Conservation (phyloP, 2,888 invertebrate genomes). For the Trisateles emortualis region DNA sequence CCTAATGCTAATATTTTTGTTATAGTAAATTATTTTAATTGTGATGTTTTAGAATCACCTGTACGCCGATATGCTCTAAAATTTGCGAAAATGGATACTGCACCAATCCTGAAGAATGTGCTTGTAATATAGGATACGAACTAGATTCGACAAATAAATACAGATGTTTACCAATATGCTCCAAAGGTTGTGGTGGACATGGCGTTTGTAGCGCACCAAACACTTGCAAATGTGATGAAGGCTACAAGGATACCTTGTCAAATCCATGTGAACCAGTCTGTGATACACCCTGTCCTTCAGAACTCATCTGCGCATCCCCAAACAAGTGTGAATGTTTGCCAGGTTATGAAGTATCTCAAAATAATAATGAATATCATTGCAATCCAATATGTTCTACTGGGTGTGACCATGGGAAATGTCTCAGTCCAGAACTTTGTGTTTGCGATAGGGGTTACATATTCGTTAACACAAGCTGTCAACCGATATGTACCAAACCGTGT, state of each 20-base stretch:
- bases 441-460: too few relatives aligned
- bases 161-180: slow-evolving; percentile 21
- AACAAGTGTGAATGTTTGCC: slow-evolving; percentile 25
- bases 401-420: slow-evolving; percentile 24
- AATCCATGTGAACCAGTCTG: background rate
- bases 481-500: slow-evolving; percentile 14
- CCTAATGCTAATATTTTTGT: too few relatives aligned
- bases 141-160: background rate
- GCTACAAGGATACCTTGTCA: background rate
- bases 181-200: slow-evolving; percentile 16
- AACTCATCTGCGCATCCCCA: slow-evolving; percentile 26
- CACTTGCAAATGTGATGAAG: slow-evolving; percentile 12
- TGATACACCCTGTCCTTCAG: slow-evolving; percentile 3
- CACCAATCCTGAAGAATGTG: slow-evolving; percentile 32
- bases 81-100: slow-evolving; percentile 41
- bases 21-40: too few relatives aligned
- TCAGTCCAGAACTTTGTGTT: slow-evolving; percentile 25
- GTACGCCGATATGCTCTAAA: slow-evolving; percentile 27
- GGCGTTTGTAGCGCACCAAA: slow-evolving; percentile 18
- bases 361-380: slow-evolving; percentile 1
- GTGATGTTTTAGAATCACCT: background rate
- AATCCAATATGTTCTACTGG: slow-evolving; percentile 22
- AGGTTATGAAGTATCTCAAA: slow-evolving; percentile 16
- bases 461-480: slow-evolving; percentile 12
- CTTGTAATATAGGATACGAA: slow-evolving; percentile 16